Base-by-base conservation (phyloP, 2,888 invertebrate species). In the Nycteola revayana region DNA sequence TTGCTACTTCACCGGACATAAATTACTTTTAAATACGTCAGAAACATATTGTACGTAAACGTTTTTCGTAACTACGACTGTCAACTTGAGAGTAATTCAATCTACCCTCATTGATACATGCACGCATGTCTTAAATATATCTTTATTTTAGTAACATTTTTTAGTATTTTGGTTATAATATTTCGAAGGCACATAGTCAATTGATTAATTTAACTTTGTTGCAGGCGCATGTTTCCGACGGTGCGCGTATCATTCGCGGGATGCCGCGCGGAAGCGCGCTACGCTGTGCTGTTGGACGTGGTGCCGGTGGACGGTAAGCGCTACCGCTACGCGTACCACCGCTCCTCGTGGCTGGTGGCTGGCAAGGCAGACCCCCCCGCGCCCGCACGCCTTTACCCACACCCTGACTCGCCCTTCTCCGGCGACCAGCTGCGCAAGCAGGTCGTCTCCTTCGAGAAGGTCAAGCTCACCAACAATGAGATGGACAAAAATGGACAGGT, bases 351-450 rank as follows among this genome's bases (percentile, higher is more conserved):
- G 98, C 91, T 98, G 70, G 98, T 98, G 58, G 98, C 98, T 11
- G 98, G 98, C 51, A 98, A 99, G 87, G 98, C 98, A 25, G 98
- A 99, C 90, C 98, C 98, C 7, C 98, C 98, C 66, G 94, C 96
- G 18, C 97, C 97, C 45, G 94, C 96, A 49, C 91, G 98, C 50
- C 93, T 98, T 69, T 98, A 98, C 91, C 93, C 96, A 36, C 98
- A 99, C 90, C 98, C 98, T 22, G 98, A 99, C 87, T 96, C 97
- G 41, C 98, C 98, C 42, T 98, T 95, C 87, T 95, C 95, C 60
- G 97, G 97, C 27, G 98, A 98, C 75, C 98, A 98, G 82, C 92
- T 98, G 64, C 92, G 95, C 75, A 98, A 98, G 86, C 98, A 98
- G 89, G 96, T 98, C 73, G 96, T 98, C 68, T 97, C 98, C 61